Conservation (phyloP, 2,113 vertebrate genomes). For the Hypocryptadius cinnamomeus region DNA sequence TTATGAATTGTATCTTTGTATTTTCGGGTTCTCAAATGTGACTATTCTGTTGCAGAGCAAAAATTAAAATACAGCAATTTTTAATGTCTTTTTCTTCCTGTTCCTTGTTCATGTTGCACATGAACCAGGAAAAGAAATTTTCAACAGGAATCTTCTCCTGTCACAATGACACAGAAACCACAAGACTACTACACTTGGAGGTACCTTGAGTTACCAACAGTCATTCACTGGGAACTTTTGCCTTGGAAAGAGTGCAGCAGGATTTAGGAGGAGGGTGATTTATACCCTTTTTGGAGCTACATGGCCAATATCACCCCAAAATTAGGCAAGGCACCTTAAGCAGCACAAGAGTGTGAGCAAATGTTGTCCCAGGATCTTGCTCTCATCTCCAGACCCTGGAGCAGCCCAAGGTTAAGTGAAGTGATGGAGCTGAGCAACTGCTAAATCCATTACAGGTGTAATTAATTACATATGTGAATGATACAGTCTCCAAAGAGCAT, state of each 20-base stretch:
- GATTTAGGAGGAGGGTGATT: background rate
- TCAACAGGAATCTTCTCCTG: fast-evolving
- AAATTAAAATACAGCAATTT: background rate
- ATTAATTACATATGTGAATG: background rate
- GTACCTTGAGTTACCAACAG: background rate
- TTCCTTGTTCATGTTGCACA: background rate
- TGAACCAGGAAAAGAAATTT: background rate
- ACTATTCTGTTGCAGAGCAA: background rate
- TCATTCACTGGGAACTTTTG: background rate
- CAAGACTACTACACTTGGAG: background rate
- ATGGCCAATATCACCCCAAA: background rate
- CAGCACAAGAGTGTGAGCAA: background rate
- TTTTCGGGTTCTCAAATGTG: background rate
- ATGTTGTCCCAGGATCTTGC: background rate
- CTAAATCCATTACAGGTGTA: background rate
- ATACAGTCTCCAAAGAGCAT: fast-evolving
- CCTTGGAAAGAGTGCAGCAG: background rate
- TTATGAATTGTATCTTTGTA: background rate
- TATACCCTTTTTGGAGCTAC: background rate
- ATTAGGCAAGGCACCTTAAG: background rate
- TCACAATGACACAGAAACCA: background rate
- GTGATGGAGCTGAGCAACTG: fast-evolving
- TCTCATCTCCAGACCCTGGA: background rate
- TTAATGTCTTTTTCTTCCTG: background rate
- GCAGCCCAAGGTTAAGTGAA: background rate